Evolutionary conservation across 1,140 invertebrate genomes (phyloP), one percentile per base, ranked within the genome.

Genomic region (Heterodera schachtii): DNA sequence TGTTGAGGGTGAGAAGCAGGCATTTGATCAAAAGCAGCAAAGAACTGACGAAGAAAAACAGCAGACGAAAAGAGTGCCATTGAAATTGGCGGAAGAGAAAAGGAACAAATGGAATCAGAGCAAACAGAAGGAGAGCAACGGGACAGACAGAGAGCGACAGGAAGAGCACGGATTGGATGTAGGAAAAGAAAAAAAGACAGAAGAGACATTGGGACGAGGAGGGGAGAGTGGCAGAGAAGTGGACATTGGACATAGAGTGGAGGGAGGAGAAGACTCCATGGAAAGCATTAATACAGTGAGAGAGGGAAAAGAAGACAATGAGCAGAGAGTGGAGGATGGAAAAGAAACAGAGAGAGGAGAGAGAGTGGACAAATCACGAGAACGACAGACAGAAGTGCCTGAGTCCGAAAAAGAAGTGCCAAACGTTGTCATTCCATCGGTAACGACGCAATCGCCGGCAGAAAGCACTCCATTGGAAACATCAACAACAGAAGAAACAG

Each of bases 21-120:
- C n/a, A n/a, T n/a, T n/a, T n/a, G n/a, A n/a, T n/a, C 43, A 76
- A 6, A 16, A 76, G 8, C 21, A 46, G 52, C 41, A 49, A 4
- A 49, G 47, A 49, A 9, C 9, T 49, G 47, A 9, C 47, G 47
- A 9, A 4, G 4, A 7, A 71, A 46, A 71, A 16, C n/a, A 43
- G 19, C 31, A 43, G 69, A 16, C 7, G 0, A 46, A 41, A 57
- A 43, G 52, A 60, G 73, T 60, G 52, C 52, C 46, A 46, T 46
- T 75, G 74, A 75, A 49, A 75, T 64, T 49, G 64, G 47, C 44
- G 60, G 41, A 46, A 19, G 69, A 77, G 13, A 9, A 77, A 66
- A 21, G 43, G 75, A 52, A 31, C 69, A 71, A 71, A 3, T 19
- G 21, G 69, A 21, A 21, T 7, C 69, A 46, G 69, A 31, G 21